phyloP scores from a whole-genome alignment of 2,797 vertebrate species.

The Falco cherrug region DNA sequence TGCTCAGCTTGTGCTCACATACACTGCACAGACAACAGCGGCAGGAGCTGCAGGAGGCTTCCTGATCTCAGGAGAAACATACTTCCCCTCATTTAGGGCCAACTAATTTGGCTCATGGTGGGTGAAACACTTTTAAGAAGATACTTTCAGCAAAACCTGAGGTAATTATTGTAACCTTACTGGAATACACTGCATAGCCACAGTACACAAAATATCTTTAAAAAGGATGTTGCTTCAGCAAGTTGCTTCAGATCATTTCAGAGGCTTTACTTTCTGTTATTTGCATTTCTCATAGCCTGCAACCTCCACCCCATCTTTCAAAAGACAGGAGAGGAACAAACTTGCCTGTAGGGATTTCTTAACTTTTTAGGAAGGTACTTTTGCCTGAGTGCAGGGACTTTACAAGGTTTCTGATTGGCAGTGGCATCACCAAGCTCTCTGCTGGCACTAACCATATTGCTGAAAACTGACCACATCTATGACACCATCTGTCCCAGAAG shows the following conservation, averaged over 20 bases:
- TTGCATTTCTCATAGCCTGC: background rate
- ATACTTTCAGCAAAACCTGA: background rate
- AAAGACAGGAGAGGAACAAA: background rate
- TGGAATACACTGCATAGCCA: background rate
- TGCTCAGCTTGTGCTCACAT: background rate
- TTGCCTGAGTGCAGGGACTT: background rate
- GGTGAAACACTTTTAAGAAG: background rate
- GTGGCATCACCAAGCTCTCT: background rate
- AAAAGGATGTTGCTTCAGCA: background rate
- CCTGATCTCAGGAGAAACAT: conserved; percentile 12
- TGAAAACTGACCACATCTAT: background rate
- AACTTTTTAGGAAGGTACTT: background rate
- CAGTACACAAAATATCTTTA: background rate
- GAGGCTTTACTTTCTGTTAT: background rate
- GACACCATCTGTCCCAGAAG: background rate
- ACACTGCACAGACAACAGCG: background rate
- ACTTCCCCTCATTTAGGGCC: background rate
- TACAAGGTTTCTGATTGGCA: background rate
- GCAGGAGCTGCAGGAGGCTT: background rate
- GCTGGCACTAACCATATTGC: background rate
- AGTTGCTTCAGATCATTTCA: background rate
- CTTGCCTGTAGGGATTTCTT: background rate
- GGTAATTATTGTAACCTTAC: background rate
- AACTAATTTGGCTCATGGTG: background rate
- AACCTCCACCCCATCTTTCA: background rate